phyloP scores from a whole-genome alignment of 1,140 invertebrate genomes.

The fruit fly (Drosophila melanogaster) region Release_6_plus_ISO1_MT NC_004354.4:7325501-7326000 shows the following conservation, averaged over 20 bases:
- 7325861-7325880: not conserved
- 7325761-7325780: constrained; percentile 92
- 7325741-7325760: constrained; percentile 91
- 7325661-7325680: constrained; percentile 87
- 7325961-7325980: too few relatives aligned
- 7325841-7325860: constrained; percentile 87
- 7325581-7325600: constrained; percentile 93
- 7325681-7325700: constrained; percentile 88
- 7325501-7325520: not conserved
- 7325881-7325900: not conserved
- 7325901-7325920: not conserved
- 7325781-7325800: constrained; percentile 88
- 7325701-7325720: constrained; percentile 90
- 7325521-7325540: constrained; percentile 65
- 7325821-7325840: constrained; percentile 95
- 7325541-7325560: constrained; percentile 84
- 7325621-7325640: constrained; percentile 91
- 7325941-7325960: too few relatives aligned
- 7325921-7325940: too few relatives aligned
- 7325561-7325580: constrained; percentile 92
- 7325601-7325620: constrained; percentile 90
- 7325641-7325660: constrained; percentile 95
- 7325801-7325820: constrained; percentile 85
- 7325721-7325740: constrained; percentile 89
- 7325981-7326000: too few relatives aligned